Conservation (phyloP, 92 coral and sea anemone genomes). For the Porites lobata region DNA sequence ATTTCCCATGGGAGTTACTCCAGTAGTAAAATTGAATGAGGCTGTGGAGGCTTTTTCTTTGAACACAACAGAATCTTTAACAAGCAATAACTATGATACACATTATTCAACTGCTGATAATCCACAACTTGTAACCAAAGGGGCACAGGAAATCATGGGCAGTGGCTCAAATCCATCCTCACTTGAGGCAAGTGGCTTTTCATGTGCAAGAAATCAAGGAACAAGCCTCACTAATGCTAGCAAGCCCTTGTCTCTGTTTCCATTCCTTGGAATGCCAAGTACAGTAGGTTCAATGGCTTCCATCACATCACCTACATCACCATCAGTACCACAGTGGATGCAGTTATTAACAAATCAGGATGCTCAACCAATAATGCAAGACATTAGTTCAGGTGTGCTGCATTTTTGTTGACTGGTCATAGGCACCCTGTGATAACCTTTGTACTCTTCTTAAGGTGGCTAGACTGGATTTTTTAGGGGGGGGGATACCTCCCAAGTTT, state of each 20-base stretch:
- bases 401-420: too few species aligned
- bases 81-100: background rate
- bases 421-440: too few species aligned
- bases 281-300: background rate
- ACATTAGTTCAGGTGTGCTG: constrained; percentile 21
- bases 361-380: background rate
- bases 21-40: background rate
- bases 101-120: background rate
- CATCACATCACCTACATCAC: constrained; percentile 3
- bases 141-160: background rate
- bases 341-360: constrained; percentile 14
- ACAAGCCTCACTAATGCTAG: background rate
- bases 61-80: constrained; percentile 10
- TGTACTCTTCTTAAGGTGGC: too few species aligned
- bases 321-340: constrained; percentile 35
- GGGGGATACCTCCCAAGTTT: too few species aligned
- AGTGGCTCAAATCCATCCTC: background rate
- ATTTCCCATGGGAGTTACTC: background rate
- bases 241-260: constrained; percentile 17
- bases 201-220: background rate
- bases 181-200: background rate
- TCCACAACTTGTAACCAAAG: background rate
- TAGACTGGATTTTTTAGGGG: too few species aligned
- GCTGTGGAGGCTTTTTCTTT: background rate
- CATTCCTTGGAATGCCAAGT: constrained; percentile 12